Conservation (phyloP, 2,888 invertebrate species). For the Dasysyrphus tricinctus region DNA sequence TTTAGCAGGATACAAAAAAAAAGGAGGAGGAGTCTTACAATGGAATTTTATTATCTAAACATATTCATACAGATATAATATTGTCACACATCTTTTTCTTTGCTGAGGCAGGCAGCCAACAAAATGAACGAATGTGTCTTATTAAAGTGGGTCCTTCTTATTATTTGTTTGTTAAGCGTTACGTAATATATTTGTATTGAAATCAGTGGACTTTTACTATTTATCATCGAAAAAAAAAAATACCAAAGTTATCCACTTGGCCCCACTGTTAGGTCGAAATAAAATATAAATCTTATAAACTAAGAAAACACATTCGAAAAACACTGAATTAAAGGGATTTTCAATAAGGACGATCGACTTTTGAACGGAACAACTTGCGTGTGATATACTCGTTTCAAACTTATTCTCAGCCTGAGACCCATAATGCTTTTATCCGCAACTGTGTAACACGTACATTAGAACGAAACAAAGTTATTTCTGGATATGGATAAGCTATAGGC, state of each 20-base stretch:
- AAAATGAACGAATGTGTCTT: not conserved
- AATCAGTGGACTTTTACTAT: not conserved
- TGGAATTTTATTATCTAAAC: conserved; percentile 52
- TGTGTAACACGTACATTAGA: not conserved
- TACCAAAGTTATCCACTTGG: no score
- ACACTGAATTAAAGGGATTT: no score
- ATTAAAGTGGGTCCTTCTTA: not conserved
- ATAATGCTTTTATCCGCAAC: not conserved
- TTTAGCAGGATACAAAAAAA: not conserved
- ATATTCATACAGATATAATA: conserved; percentile 42
- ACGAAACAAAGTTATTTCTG: not conserved
- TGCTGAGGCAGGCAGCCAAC: not conserved
- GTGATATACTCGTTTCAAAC: no score
- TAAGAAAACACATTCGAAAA: no score
- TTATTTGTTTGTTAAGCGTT: not conserved
- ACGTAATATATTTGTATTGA: not conserved
- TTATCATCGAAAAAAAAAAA: no score
- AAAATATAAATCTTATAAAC: no score
- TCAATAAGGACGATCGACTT: no score
- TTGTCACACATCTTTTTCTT: conserved; percentile 45
- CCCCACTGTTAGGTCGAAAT: no score
- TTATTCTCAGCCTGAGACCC: not conserved
- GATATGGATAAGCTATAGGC: not conserved
- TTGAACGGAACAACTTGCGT: no score
- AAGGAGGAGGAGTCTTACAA: conserved; percentile 43